phyloP scores from a whole-genome alignment of 2,113 vertebrate genomes.

The Eulemur rufifrons region DNA sequence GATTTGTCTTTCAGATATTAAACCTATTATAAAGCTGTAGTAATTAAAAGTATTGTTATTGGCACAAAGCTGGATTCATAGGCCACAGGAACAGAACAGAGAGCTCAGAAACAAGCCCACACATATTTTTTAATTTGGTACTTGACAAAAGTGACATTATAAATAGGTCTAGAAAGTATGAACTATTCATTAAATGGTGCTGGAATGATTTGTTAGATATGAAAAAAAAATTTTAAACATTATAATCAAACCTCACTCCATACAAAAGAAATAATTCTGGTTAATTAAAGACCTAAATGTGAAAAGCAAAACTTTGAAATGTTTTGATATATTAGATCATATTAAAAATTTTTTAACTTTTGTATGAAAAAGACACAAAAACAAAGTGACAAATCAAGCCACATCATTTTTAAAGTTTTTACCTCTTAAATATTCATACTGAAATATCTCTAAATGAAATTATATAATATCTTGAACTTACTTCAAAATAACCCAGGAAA shows the following conservation, averaged over 20 bases:
- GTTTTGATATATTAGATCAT: background rate
- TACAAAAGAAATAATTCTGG: constrained; percentile 34
- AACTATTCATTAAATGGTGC: constrained; percentile 18
- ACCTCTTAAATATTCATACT: background rate
- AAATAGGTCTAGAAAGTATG: constrained; percentile 15
- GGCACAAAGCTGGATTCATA: background rate
- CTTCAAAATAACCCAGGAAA: constrained; percentile 33
- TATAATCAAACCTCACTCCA: constrained; percentile 2
- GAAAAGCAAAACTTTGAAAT: constrained; percentile 43
- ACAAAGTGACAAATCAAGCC: background rate
- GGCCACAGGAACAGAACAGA: background rate
- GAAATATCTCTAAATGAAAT: constrained; percentile 17
- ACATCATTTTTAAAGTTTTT: background rate
- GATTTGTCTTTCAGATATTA: constrained; percentile 19
- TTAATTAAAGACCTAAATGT: constrained; percentile 23
- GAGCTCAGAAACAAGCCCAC: background rate
- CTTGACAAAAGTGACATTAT: constrained; percentile 10
- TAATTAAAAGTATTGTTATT: constrained; percentile 21
- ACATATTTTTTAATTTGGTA: constrained; percentile 1
- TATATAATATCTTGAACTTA: background rate
- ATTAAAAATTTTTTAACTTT: background rate
- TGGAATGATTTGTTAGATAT: background rate
- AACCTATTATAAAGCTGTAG: constrained; percentile 8
- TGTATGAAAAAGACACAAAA: constrained; percentile 29
- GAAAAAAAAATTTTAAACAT: background rate